phyloP scores from a whole-genome alignment of 1,140 invertebrate species.

The Orchestia grillus region DNA sequence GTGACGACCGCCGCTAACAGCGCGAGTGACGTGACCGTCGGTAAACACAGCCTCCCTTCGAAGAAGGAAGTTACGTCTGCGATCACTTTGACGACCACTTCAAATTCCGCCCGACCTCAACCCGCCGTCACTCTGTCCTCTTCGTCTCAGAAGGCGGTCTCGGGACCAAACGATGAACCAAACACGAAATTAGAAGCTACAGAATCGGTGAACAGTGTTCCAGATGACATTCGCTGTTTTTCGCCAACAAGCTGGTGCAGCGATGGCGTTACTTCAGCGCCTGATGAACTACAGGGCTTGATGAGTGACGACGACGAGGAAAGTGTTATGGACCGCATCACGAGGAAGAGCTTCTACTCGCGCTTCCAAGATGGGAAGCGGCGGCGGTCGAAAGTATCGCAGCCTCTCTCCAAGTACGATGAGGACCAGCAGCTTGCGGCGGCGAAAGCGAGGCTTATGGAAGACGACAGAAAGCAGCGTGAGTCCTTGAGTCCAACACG shows the following conservation, averaged over 20 bases:
- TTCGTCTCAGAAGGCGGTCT: not conserved
- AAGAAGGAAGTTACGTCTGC: not conserved
- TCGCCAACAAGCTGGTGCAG: constrained; percentile 43
- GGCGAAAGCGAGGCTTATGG: constrained; percentile 65
- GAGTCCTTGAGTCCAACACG: constrained; percentile 59
- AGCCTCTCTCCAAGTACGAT: constrained; percentile 27
- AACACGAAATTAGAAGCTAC: constrained; percentile 20
- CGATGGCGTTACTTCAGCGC: constrained; percentile 58
- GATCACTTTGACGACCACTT: not conserved
- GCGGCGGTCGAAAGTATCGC: constrained; percentile 58
- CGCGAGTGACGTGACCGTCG: not conserved
- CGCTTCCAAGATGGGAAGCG: constrained; percentile 79
- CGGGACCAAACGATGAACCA: not conserved
- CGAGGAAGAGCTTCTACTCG: constrained; percentile 88
- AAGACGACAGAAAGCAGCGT: constrained; percentile 61
- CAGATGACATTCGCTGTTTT: constrained; percentile 33
- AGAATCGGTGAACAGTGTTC: constrained; percentile 43
- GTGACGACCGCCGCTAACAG: not conserved
- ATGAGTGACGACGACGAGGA: constrained; percentile 74
- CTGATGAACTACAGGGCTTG: constrained; percentile 51
- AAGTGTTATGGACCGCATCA: constrained; percentile 86
- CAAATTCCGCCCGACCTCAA: not conserved
- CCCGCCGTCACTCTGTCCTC: not conserved
- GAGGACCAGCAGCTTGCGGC: constrained; percentile 67
- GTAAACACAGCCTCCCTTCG: not conserved